Conservation (phyloP, 37 sponge, comb jelly and placozoan genomes). For the Aplysina aerophoba region DNA sequence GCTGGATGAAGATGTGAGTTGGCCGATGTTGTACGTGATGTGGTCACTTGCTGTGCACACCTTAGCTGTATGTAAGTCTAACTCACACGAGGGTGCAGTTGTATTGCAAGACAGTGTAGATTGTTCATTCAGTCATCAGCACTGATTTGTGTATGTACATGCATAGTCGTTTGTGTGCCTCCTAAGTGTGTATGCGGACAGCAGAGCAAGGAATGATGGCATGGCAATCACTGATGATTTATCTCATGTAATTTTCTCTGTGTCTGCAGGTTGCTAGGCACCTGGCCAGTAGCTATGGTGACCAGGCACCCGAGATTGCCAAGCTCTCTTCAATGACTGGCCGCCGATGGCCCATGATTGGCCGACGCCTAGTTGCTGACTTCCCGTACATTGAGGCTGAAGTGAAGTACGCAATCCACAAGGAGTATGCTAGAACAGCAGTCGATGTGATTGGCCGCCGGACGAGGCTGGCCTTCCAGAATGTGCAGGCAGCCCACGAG, state of each 20-base stretch:
- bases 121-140: background rate
- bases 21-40: background rate
- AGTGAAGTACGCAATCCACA: conserved; percentile 82
- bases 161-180: background rate
- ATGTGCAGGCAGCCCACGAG: conserved; percentile 95
- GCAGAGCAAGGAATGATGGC: background rate
- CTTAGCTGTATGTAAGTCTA: background rate
- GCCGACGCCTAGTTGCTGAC: conserved; percentile 79
- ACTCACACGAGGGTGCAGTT: background rate
- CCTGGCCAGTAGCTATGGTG: conserved; percentile 89
- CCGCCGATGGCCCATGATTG: conserved; percentile 91
- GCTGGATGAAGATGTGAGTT: conserved; percentile 86
- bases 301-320: conserved; percentile 91
- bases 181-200: background rate
- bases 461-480: conserved; percentile 95
- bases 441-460: conserved; percentile 91
- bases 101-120: background rate
- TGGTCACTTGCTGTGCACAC: background rate
- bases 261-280: conserved; percentile 84
- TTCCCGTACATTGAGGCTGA: conserved; percentile 99
- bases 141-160: background rate
- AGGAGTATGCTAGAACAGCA: conserved; percentile 92
- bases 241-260: conserved; percentile 2
- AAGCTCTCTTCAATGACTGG: conserved; percentile 89
- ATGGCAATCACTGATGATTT: background rate